A percentile compares a stretch with the other conserved stretches of the same genome.
Evolutionary conservation across 1,140 invertebrate species (phyloP).

Genomic region (Zaprionus africanus): DNA sequence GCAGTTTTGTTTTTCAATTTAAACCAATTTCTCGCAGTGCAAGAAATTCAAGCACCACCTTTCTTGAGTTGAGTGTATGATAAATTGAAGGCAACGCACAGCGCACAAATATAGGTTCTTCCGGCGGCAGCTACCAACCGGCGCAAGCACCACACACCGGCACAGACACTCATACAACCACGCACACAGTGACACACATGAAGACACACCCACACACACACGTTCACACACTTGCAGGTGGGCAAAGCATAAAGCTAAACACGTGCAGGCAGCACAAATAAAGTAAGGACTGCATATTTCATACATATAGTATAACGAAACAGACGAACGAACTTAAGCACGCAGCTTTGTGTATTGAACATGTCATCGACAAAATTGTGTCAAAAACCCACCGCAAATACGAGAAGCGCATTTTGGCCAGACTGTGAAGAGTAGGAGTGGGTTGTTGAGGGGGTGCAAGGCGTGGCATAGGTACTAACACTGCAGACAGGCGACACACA

Average conservation of each 20-base stretch:
- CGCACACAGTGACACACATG: constrained; percentile 1
- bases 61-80: constrained; percentile 6
- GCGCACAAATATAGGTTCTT: constrained; percentile 13
- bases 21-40: not conserved
- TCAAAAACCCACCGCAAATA: constrained; percentile 71
- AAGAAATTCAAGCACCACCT: not conserved
- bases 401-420: constrained; percentile 16
- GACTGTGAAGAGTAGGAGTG: not conserved
- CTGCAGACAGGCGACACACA: constrained; percentile 3
- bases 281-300: constrained; percentile 30
- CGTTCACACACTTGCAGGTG: not conserved
- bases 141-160: not conserved
- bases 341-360: constrained; percentile 80
- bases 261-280: constrained; percentile 70
- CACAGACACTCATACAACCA: not conserved
- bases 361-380: constrained; percentile 79
- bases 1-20: not conserved
- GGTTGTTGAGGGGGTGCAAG: not conserved
- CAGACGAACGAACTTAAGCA: constrained; percentile 70
- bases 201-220: not conserved
- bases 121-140: not conserved
- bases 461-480: not conserved
- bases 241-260: constrained; percentile 51
- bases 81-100: constrained; percentile 20
- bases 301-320: constrained; percentile 53